phyloP scores from a whole-genome alignment of 2,797 vertebrate genomes.

The Phataginus tetradactyla region DNA sequence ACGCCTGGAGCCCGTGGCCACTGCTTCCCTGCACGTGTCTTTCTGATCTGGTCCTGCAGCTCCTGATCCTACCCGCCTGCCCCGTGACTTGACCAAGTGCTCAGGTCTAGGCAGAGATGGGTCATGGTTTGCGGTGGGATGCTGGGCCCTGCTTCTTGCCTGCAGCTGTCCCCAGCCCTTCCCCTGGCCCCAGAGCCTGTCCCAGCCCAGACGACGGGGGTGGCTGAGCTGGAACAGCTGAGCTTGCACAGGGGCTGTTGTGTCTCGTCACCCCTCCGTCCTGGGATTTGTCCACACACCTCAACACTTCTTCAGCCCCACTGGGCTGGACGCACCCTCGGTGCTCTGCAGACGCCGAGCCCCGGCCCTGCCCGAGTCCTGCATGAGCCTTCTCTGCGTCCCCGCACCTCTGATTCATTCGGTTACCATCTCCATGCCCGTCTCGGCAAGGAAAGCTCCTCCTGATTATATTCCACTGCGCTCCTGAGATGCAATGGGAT shows the following conservation, averaged over 20 bases:
- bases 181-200: not conserved
- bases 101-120: not conserved
- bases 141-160: not conserved
- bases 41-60: not conserved
- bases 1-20: not conserved
- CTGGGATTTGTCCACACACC: not conserved
- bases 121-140: fast-evolving
- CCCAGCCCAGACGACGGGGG: fast-evolving
- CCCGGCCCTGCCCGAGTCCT: fast-evolving
- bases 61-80: not conserved
- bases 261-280: fast-evolving
- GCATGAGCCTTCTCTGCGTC: fast-evolving
- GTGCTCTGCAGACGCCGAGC: fast-evolving
- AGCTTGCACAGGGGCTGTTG: fast-evolving
- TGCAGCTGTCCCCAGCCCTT: not conserved
- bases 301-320: fast-evolving
- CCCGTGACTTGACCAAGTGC: not conserved
- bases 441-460: not conserved
- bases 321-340: not conserved
- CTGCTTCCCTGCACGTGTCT: not conserved
- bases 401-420: not conserved
- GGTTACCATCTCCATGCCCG: fast-evolving
- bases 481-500: not conserved
- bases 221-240: fast-evolving
- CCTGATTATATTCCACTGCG: not conserved